phyloP scores from a whole-genome alignment of 2,797 vertebrate species.

The Arctocebus calabarensis region DNA sequence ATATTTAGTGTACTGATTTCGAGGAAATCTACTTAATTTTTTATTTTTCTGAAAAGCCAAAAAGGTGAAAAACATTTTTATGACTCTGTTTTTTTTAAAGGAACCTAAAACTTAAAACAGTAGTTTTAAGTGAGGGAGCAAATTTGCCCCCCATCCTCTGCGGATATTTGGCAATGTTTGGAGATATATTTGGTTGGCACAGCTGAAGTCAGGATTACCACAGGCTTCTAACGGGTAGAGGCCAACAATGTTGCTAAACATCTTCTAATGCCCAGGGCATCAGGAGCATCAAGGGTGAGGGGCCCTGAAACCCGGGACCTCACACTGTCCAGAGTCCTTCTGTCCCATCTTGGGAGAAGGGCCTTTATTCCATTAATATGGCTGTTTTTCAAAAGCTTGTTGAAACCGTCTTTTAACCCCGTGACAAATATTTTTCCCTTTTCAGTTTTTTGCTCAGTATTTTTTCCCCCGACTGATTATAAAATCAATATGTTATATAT shows the following conservation, averaged over 20 bases:
- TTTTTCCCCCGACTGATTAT: not conserved
- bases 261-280: rapidly evolving
- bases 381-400: not conserved
- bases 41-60: not conserved
- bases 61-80: not conserved
- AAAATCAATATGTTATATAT: rapidly evolving
- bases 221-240: not conserved
- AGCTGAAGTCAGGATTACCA: rapidly evolving
- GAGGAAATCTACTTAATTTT: not conserved
- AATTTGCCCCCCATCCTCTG: rapidly evolving
- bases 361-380: rapidly evolving
- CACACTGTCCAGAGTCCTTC: no score
- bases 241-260: not conserved
- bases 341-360: no score
- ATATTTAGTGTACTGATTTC: not conserved
- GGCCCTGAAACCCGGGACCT: rapidly evolving
- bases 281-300: rapidly evolving
- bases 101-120: not conserved
- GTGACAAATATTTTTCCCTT: not conserved
- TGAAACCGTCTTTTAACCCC: not conserved
- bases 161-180: no score
- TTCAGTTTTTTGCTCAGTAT: not conserved
- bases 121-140: not conserved
- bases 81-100: not conserved
- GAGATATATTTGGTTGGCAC: not conserved